Conservation (phyloP, 2,888 invertebrate genomes). For the Pandemis cinnamomeana region DNA sequence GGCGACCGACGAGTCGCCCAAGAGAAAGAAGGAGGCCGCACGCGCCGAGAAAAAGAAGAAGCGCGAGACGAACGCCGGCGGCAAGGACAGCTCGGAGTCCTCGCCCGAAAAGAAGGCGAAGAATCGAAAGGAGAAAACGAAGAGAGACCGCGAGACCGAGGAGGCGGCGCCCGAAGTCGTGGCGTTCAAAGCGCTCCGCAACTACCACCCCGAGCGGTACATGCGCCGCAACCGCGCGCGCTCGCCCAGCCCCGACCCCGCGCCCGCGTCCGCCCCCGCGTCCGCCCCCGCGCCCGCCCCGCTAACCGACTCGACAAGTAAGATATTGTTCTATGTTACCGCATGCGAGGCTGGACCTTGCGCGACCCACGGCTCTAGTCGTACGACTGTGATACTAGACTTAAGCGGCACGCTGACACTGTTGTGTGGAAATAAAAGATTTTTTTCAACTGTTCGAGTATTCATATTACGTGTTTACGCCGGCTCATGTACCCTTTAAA, state of each 20-base stretch:
- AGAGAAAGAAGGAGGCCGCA: conserved; percentile 55
- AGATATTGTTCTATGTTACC: conserved; percentile 68
- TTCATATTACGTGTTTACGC: conserved; percentile 72
- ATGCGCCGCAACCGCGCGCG: conserved; percentile 86
- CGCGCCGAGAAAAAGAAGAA: conserved; percentile 51
- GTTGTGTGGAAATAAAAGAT: conserved; percentile 77
- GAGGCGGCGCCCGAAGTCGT: conserved; percentile 57
- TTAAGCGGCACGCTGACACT: conserved; percentile 60
- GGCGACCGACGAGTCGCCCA: conserved; percentile 49
- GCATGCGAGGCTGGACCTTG: conserved; percentile 50
- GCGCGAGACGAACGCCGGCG: conserved; percentile 44
- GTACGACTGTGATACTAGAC: conserved; percentile 68
- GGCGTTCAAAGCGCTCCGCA: conserved; percentile 84
- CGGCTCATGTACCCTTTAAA: conserved; percentile 67
- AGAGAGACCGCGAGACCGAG: conserved; percentile 47
- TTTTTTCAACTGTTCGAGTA: conserved; percentile 75
- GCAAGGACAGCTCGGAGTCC: conserved; percentile 48
- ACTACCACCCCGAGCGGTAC: conserved; percentile 86
- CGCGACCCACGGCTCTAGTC: conserved; percentile 41
- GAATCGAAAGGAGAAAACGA: conserved; percentile 48
- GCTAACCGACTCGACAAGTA: conserved; percentile 75
- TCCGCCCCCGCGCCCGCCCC: conserved; percentile 46
- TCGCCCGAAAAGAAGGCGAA: conserved; percentile 61
- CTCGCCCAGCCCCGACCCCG: conserved; percentile 83
- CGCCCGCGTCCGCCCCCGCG: conserved; percentile 47